These are phyloP conservation scores for Zophobas morio DNA, from an alignment of 1,140 invertebrate genomes.

Conservation along the genomic window DNA sequence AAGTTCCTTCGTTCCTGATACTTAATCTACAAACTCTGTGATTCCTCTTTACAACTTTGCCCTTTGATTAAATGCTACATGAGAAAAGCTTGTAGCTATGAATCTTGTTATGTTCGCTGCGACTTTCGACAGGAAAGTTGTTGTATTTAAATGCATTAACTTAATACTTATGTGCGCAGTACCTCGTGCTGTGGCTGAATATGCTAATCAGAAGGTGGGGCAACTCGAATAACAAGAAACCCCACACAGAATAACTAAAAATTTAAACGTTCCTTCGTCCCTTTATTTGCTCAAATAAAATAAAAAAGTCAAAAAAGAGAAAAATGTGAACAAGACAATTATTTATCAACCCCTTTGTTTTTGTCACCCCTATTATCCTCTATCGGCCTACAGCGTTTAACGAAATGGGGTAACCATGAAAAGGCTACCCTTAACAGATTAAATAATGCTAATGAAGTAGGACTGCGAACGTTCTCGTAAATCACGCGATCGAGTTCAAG, in stretches of 20 bases:
- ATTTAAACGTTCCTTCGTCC: no score
- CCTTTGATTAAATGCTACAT: conserved; percentile 39
- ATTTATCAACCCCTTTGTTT: conserved; percentile 6
- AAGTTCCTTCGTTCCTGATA: conserved; percentile 36
- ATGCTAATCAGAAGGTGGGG: conserved; percentile 35
- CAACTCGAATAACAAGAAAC: conserved; percentile 10
- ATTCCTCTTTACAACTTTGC: conserved; percentile 32
- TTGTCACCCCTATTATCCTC: conserved; percentile 10
- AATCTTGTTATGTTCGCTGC: conserved; percentile 31
- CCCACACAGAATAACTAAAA: neutral
- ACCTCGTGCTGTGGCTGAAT: neutral
- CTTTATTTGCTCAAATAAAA: neutral
- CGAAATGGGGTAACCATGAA: conserved; percentile 6
- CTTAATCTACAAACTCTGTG: conserved; percentile 30
- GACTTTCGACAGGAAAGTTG: conserved; percentile 36
- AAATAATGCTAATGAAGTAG: conserved; percentile 38
- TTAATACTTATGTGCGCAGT: conserved; percentile 33
- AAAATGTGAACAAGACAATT: neutral
- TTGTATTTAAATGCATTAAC: conserved; percentile 36
- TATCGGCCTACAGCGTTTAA: neutral
- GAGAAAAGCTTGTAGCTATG: conserved; percentile 41
- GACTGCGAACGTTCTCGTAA: conserved; percentile 23
- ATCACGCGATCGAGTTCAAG: conserved; percentile 21
- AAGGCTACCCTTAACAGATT: conserved; percentile 17
- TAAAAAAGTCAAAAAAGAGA: conserved; percentile 4